Evolutionary conservation across 35 echinoderm and acorn worm genomes (phyloP).

Genomic region (Lytechinus variegatus): DNA sequence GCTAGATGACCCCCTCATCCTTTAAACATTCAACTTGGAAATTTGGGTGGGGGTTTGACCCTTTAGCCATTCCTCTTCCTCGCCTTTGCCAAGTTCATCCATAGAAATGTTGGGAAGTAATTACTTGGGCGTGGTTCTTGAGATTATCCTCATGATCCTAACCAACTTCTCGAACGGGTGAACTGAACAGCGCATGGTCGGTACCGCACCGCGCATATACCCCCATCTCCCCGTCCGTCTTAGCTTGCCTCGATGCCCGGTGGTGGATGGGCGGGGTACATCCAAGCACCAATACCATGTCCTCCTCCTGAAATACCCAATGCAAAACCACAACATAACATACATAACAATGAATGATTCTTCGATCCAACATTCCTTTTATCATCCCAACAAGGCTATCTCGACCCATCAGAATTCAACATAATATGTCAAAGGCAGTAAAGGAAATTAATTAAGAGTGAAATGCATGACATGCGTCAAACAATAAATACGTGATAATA

Average conservation of each 20-base stretch:
- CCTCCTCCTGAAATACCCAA: background rate
- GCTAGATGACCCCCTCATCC: no score
- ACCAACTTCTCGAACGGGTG: no score
- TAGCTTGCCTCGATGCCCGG: background rate
- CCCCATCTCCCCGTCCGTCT: background rate
- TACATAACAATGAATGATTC: background rate
- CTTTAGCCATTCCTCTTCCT: no score
- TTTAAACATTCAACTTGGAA: no score
- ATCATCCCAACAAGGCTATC: background rate
- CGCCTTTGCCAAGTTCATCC: no score
- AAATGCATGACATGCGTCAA: background rate
- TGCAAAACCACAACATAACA: background rate
- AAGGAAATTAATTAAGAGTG: background rate
- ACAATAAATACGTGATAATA: background rate
- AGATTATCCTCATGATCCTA: no score
- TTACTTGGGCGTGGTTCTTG: no score
- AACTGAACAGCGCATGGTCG: no score
- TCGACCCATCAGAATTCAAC: background rate
- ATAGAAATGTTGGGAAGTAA: no score
- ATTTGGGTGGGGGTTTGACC: no score
- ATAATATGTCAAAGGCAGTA: background rate
- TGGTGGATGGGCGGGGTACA: background rate
- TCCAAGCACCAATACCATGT: background rate
- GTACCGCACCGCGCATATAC: background rate
- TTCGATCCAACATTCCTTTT: background rate